Percentiles rank a stretch among this genome's conserved stretches.
These are phyloP conservation scores for Helicoverpa armigera DNA, from an alignment of 1,140 invertebrate species.

Conservation along the genomic window DNA sequence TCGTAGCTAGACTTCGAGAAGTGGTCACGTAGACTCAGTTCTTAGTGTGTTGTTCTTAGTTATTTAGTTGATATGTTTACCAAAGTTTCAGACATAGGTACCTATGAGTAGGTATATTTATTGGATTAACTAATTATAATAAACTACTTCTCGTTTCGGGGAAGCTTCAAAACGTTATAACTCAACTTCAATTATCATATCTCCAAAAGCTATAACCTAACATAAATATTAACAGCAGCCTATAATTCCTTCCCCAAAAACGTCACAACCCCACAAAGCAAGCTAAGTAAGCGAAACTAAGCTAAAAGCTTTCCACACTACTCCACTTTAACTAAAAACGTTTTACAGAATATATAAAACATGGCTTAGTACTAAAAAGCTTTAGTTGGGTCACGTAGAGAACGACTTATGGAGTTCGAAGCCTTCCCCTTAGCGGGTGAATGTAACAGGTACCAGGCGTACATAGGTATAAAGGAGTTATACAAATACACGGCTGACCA, in stretches of 20 bases:
- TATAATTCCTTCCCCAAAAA: conserved; percentile 2
- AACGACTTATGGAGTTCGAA: neutral
- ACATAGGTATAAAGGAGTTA: conserved; percentile 5
- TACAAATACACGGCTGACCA: conserved; percentile 40
- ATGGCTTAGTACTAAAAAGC: conserved; percentile 1
- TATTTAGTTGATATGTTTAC: neutral
- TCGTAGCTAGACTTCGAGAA: neutral
- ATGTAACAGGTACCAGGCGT: conserved; percentile 33
- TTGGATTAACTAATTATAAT: too few species aligned
- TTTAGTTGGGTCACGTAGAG: conserved; percentile 25
- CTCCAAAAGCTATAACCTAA: neutral
- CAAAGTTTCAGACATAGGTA: too few species aligned
- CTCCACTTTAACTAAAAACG: neutral
- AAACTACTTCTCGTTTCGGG: too few species aligned
- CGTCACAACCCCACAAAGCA: conserved; percentile 3
- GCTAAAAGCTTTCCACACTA: conserved; percentile 17
- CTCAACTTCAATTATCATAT: too few species aligned
- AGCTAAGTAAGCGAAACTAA: conserved; percentile 18
- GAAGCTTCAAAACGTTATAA: too few species aligned
- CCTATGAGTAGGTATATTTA: too few species aligned
- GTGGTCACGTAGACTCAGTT: neutral
- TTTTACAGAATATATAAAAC: conserved; percentile 30
- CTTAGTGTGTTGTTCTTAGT: neutral
- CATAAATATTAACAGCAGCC: too few species aligned
- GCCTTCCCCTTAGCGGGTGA: neutral